A percentile compares a stretch with the other conserved stretches of the same genome.
phyloP scores from a whole-genome alignment of 1,140 invertebrate species.

The Ooceraea biroi region DNA sequence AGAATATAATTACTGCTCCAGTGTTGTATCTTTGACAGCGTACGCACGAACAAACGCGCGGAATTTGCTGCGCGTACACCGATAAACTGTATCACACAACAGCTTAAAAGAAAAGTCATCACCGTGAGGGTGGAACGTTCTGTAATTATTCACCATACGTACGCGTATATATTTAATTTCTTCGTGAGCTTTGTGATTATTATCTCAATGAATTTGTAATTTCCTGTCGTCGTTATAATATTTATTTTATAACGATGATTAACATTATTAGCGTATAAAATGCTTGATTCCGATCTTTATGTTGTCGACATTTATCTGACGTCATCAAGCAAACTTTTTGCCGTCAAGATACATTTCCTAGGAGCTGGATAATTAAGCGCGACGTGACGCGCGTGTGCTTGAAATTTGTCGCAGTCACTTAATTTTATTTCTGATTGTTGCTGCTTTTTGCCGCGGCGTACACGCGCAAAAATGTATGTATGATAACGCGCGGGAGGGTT shows the following conservation, averaged over 20 bases:
- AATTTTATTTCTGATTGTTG: too few species aligned
- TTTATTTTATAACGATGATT: too few species aligned
- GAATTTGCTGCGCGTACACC: conserved; percentile 40
- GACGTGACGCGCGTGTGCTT: neutral
- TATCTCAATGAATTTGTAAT: too few species aligned
- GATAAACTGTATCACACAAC: conserved; percentile 22
- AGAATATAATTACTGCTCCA: conserved; percentile 82
- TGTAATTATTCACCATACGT: too few species aligned
- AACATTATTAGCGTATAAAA: too few species aligned
- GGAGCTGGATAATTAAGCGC: neutral
- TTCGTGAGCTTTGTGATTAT: conserved; percentile 12
- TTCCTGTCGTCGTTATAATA: too few species aligned
- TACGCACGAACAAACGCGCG: conserved; percentile 40
- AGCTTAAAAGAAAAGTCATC: conserved; percentile 34
- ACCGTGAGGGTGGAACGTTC: neutral
- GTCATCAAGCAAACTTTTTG: too few species aligned
- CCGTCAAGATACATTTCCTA: too few species aligned
- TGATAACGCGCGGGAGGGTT: conserved; percentile 38
- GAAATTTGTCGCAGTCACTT: conserved; percentile 13
- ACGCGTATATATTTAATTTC: too few species aligned
- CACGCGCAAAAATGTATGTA: conserved; percentile 47
- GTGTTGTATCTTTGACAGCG: conserved; percentile 42
- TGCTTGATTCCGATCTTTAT: too few species aligned
- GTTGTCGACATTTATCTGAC: too few species aligned
- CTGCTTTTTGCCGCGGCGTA: conserved; percentile 22